phyloP scores from a whole-genome alignment of 2,113 vertebrate genomes.

The Gorilla gorilla region DNA sequence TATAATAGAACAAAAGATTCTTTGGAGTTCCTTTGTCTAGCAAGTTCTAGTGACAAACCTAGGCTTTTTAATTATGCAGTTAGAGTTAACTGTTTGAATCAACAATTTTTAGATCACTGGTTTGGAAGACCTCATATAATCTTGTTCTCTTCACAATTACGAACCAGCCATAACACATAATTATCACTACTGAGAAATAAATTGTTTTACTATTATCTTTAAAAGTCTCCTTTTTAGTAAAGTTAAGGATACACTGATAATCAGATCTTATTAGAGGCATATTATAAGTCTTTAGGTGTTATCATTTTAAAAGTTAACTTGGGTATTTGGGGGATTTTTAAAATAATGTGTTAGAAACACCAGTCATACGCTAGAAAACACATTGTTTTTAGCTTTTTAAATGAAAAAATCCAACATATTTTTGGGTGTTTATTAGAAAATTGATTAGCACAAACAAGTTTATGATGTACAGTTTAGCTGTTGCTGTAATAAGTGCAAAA shows the following conservation, averaged over 20 bases:
- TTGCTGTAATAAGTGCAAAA: background rate
- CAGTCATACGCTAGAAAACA: background rate
- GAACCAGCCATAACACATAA: constrained; percentile 8
- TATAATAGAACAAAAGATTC: constrained; percentile 62
- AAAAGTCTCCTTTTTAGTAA: constrained; percentile 36
- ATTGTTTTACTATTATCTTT: constrained; percentile 33
- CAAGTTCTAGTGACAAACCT: constrained; percentile 12
- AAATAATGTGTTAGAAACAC: background rate
- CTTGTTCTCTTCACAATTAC: constrained; percentile 40
- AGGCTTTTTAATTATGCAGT: constrained; percentile 50
- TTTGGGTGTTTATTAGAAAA: background rate
- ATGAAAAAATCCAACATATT: background rate
- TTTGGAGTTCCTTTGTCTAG: constrained; percentile 47
- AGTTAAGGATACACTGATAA: constrained; percentile 20
- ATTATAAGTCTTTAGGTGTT: background rate
- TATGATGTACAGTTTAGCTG: background rate
- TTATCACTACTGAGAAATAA: constrained; percentile 43
- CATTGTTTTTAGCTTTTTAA: background rate
- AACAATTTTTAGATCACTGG: constrained; percentile 52
- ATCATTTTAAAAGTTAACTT: background rate
- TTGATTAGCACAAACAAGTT: background rate
- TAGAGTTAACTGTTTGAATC: constrained; percentile 46
- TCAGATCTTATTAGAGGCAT: background rate
- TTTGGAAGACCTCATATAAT: constrained; percentile 39
- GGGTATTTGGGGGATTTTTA: background rate